Conservation (phyloP, 2,797 vertebrate species). For the Falco columbarius region DNA sequence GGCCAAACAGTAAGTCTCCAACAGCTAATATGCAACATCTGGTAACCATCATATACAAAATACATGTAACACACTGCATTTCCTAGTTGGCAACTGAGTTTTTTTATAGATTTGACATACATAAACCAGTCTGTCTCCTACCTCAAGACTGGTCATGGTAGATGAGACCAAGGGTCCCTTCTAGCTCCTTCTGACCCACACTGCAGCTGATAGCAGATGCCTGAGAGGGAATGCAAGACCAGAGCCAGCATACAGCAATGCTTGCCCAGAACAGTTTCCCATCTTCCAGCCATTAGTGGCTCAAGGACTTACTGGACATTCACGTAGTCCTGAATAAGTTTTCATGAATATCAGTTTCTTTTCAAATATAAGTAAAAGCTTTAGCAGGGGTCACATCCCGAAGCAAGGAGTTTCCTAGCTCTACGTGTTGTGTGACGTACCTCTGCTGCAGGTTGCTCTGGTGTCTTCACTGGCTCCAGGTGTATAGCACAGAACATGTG, state of each 20-base stretch:
- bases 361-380: neutral
- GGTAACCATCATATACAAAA: neutral
- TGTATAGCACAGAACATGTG: neutral
- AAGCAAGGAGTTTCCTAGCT: neutral
- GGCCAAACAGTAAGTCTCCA: neutral
- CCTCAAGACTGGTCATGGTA: neutral
- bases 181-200: neutral
- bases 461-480: neutral
- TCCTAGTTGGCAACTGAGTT: neutral
- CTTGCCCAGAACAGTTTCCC: neutral
- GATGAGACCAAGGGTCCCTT: neutral
- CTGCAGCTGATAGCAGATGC: neutral
- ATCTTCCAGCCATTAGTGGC: neutral
- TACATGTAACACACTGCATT: neutral
- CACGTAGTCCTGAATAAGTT: neutral
- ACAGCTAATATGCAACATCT: neutral
- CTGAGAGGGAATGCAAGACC: rapidly evolving
- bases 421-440: neutral
- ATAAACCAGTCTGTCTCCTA: neutral
- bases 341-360: neutral
- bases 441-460: neutral
- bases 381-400: neutral
- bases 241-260: neutral
- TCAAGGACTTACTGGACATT: neutral
- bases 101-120: neutral